Conservation (phyloP, 2,888 invertebrate genomes). For the Saturnia japonica region DNA sequence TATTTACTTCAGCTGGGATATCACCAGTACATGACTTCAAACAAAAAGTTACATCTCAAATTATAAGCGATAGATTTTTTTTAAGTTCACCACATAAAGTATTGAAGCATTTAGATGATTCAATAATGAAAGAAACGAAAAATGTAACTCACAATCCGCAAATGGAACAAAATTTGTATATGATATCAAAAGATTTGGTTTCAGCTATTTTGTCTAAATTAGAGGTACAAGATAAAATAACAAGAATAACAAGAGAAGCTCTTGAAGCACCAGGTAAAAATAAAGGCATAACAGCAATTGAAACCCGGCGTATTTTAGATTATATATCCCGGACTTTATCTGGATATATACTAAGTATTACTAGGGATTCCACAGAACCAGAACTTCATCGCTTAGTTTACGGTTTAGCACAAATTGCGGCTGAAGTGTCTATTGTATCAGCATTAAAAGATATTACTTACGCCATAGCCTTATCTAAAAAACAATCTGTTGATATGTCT, state of each 20-base stretch:
- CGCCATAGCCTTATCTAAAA: slow-evolving; percentile 67
- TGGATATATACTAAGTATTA: slow-evolving; percentile 68
- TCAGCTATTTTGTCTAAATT: slow-evolving; percentile 70
- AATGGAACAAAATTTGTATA: slow-evolving; percentile 71
- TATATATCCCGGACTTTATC: slow-evolving; percentile 74
- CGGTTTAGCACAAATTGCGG: slow-evolving; percentile 74
- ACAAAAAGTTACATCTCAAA: slow-evolving; percentile 51
- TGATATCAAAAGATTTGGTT: slow-evolving; percentile 72
- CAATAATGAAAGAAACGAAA: slow-evolving; percentile 61
- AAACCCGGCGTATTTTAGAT: slow-evolving; percentile 72
- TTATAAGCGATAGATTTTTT: slow-evolving; percentile 46
- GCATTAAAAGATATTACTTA: slow-evolving; percentile 75
- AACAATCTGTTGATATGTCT: slow-evolving; percentile 71
- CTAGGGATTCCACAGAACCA: slow-evolving; percentile 72
- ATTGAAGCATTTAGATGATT: slow-evolving; percentile 64
- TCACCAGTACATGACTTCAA: slow-evolving; percentile 71
- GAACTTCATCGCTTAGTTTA: slow-evolving; percentile 74
- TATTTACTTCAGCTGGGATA: slow-evolving; percentile 54
- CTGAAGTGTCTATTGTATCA: slow-evolving; percentile 73
- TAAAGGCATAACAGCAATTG: slow-evolving; percentile 75
- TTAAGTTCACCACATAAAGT: slow-evolving; percentile 63
- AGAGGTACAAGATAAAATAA: slow-evolving; percentile 76
- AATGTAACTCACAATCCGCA: slow-evolving; percentile 71
- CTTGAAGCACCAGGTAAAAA: slow-evolving; percentile 71
- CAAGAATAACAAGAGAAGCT: slow-evolving; percentile 72